Conservation (phyloP, 2,888 invertebrate genomes). For the Seira ritae region DNA sequence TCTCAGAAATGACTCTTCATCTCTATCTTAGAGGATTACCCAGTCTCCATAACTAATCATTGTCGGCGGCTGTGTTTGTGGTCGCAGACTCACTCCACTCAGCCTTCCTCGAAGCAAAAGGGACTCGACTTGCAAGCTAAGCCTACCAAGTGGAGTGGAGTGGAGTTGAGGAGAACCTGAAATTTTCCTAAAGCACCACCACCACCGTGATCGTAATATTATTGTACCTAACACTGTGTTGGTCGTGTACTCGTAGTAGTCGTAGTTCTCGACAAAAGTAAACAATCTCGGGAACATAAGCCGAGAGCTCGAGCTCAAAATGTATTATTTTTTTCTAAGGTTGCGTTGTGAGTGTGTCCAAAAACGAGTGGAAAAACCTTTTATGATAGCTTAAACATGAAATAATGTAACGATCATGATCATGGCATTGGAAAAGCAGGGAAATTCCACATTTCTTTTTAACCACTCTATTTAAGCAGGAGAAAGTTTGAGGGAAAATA, state of each 20-base stretch:
- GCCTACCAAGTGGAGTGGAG: neutral
- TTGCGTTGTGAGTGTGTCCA: neutral
- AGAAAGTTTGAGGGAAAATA: neutral
- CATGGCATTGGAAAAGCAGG: neutral
- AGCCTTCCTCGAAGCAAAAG: conserved; percentile 15
- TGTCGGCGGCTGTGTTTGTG: conserved; percentile 21
- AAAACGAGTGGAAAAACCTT: neutral
- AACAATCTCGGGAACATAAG: neutral
- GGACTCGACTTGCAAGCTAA: neutral
- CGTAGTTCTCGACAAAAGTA: neutral
- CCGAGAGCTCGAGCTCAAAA: too few relatives aligned
- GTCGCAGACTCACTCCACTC: too few relatives aligned
- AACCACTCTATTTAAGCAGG: neutral
- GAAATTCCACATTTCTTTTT: neutral
- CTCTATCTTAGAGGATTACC: conserved; percentile 40
- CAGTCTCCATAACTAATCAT: conserved; percentile 63
- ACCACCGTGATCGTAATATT: too few relatives aligned
- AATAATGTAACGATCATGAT: neutral
- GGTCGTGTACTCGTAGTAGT: neutral
- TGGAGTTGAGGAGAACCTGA: neutral
- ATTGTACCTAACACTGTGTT: too few relatives aligned
- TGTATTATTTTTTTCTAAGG: neutral
- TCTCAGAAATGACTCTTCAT: conserved; percentile 37
- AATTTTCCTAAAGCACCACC: too few relatives aligned
- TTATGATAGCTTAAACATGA: conserved; percentile 1